These are phyloP conservation scores for Aurelia aurita DNA, from an alignment of 30 jellyfish, hydroid and myxozoan genomes.

Conservation along the genomic window DNA sequence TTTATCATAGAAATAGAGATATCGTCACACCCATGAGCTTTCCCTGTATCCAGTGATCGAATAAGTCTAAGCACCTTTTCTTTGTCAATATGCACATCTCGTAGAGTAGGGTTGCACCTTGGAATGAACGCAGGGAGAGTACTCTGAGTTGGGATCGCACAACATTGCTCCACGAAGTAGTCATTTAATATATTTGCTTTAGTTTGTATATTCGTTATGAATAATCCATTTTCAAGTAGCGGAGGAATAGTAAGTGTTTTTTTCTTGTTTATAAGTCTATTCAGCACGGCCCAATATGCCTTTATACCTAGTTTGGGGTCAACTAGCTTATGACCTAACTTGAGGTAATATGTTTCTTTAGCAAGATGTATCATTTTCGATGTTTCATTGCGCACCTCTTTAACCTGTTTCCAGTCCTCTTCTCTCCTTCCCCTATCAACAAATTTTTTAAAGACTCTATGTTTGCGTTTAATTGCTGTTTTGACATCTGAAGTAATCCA, in stretches of 20 bases:
- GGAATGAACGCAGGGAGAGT: background rate
- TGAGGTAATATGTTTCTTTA: constrained; percentile 3
- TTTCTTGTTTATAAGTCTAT: background rate
- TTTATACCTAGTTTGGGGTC: constrained; percentile 31
- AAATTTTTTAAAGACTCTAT: constrained; percentile 19
- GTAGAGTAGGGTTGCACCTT: background rate
- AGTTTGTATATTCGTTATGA: constrained; percentile 1
- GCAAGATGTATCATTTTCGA: constrained; percentile 8
- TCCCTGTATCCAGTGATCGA: constrained; percentile 17
- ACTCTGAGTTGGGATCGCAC: background rate
- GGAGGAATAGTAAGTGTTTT: constrained; percentile 12
- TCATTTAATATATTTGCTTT: background rate
- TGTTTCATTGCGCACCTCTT: constrained; percentile 31
- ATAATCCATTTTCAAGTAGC: constrained; percentile 2
- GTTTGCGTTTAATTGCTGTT: constrained; percentile 55
- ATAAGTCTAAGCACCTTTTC: constrained; percentile 19
- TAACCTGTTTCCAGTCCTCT: constrained; percentile 33
- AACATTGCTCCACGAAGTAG: background rate
- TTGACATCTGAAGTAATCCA: constrained; percentile 28
- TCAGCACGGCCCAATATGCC: constrained; percentile 37
- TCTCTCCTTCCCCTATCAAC: constrained; percentile 23
- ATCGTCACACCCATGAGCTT: constrained; percentile 36
- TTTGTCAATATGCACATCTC: background rate
- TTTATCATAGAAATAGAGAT: constrained; percentile 16
- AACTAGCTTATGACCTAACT: constrained; percentile 15